These are phyloP conservation scores for Epirrhoe tristata DNA, from an alignment of 2,888 invertebrate genomes.

Conservation along the genomic window DNA sequence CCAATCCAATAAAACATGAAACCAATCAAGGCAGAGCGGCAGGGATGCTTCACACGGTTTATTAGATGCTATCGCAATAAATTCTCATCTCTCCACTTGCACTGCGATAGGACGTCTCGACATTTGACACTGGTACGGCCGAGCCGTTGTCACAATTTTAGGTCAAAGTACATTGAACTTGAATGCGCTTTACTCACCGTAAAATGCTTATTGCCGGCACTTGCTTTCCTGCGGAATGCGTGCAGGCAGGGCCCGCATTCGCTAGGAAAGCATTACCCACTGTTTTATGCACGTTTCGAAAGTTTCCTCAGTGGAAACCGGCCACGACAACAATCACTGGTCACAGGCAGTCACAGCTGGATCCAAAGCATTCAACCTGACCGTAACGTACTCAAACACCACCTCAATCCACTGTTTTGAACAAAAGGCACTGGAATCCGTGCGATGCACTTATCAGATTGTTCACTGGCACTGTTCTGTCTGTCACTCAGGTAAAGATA, in stretches of 20 bases:
- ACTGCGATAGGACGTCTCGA: constrained; percentile 53
- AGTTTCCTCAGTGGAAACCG: constrained; percentile 83
- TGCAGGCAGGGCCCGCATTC: constrained; percentile 81
- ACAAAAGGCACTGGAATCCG: constrained; percentile 82
- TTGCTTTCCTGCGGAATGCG: constrained; percentile 83
- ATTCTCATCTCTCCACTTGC: constrained; percentile 49
- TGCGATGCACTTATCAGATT: constrained; percentile 66
- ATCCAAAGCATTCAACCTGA: constrained; percentile 68
- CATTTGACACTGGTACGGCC: constrained; percentile 64
- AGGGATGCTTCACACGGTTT: constrained; percentile 30
- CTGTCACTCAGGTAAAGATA: constrained; percentile 38
- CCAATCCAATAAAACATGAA: constrained; percentile 27
- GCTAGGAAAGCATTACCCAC: constrained; percentile 83
- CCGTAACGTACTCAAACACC: constrained; percentile 73
- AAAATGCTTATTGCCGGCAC: constrained; percentile 84
- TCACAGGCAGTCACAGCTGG: constrained; percentile 62
- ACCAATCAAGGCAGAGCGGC: constrained; percentile 21
- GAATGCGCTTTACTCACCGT: constrained; percentile 82
- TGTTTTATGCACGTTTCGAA: constrained; percentile 84
- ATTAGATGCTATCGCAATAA: constrained; percentile 44
- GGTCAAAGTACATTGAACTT: constrained; percentile 84
- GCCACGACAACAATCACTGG: constrained; percentile 85
- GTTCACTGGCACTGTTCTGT: constrained; percentile 49
- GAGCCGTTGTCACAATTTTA: constrained; percentile 66
- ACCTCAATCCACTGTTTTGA: constrained; percentile 77